Conservation (phyloP, 2,888 invertebrate species). For the Ennomos quercinarius region DNA sequence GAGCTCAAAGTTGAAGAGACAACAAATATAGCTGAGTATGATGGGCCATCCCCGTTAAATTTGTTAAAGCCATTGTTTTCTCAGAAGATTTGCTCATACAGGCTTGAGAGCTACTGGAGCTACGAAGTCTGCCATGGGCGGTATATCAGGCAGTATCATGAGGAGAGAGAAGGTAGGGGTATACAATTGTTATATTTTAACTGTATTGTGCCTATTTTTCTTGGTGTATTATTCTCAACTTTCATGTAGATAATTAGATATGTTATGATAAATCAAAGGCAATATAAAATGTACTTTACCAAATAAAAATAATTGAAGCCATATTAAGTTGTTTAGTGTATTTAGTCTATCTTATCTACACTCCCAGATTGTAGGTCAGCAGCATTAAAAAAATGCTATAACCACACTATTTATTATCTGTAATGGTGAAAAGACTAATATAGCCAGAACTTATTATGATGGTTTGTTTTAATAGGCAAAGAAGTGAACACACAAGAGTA, state of each 20-base stretch:
- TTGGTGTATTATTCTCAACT: no score
- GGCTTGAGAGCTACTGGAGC: conserved; percentile 97
- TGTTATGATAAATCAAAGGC: no score
- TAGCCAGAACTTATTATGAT: no score
- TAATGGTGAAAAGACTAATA: no score
- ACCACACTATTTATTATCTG: conserved; percentile 4
- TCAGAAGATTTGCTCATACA: conserved; percentile 93
- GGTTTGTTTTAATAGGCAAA: conserved; percentile 79
- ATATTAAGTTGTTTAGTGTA: no score
- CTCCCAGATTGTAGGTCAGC: no score
- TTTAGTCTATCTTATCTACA: no score
- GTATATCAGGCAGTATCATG: conserved; percentile 97
- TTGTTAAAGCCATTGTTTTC: conserved; percentile 91
- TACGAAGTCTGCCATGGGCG: conserved; percentile 98
- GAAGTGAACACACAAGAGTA: conserved; percentile 94
- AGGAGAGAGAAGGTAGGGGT: conserved; percentile 91
- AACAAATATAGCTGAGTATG: conserved; percentile 86
- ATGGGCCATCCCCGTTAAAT: conserved; percentile 91
- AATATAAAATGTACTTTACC: no score
- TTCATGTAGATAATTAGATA: no score
- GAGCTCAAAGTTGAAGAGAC: conserved; percentile 84
- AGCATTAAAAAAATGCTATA: neutral
- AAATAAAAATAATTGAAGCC: no score
- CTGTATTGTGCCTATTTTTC: no score
- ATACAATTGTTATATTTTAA: no score